phyloP scores from a whole-genome alignment of 2,113 vertebrate species.

The Ceyx melanurus region DNA sequence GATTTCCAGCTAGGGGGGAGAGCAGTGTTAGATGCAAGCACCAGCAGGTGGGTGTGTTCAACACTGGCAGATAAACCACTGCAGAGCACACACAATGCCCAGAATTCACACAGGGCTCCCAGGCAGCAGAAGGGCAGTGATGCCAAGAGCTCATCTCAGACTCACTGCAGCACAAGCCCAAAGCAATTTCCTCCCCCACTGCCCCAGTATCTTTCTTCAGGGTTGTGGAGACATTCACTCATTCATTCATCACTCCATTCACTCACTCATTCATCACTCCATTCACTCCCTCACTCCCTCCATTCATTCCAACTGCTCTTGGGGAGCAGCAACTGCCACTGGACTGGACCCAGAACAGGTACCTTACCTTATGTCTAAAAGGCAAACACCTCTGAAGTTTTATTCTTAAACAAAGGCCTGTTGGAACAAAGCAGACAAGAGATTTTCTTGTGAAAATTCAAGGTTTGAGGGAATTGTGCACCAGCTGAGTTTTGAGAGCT shows the following conservation, averaged over 20 bases:
- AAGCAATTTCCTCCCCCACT: background rate
- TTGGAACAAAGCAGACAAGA: background rate
- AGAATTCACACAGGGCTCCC: background rate
- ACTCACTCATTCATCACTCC: no score
- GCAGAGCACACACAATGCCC: background rate
- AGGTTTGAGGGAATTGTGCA: background rate
- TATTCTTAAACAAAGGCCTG: conserved; percentile 95
- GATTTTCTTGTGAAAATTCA: background rate
- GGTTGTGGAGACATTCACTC: background rate
- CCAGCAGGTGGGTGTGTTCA: background rate
- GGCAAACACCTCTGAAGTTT: conserved; percentile 96
- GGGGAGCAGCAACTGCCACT: background rate
- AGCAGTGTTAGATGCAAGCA: background rate
- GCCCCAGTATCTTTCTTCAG: background rate
- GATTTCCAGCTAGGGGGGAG: conserved; percentile 88
- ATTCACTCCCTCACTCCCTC: no score
- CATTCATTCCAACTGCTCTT: background rate
- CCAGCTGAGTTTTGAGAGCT: background rate
- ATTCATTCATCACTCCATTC: no score
- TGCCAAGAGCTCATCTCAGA: background rate
- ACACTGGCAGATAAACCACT: background rate
- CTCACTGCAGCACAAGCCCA: background rate
- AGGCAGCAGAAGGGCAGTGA: background rate
- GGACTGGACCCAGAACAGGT: background rate
- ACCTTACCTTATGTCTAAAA: conserved; percentile 95